Percentiles rank a stretch among this genome's conserved stretches.
phyloP scores from a whole-genome alignment of 2,797 vertebrate genomes.

The Pygocentrus nattereri region DNA sequence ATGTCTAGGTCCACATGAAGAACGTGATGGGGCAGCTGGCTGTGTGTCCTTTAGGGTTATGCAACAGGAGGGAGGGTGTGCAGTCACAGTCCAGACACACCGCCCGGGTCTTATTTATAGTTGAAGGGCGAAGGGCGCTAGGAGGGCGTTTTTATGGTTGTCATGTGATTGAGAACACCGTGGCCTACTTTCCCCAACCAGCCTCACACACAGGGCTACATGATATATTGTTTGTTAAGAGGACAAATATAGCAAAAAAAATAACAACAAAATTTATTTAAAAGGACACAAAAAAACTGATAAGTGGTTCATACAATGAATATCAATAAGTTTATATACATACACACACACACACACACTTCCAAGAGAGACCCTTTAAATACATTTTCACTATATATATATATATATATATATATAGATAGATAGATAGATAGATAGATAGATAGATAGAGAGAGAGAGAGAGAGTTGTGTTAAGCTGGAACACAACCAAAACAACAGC shows the following conservation, averaged over 20 bases:
- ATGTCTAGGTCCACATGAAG: conserved; percentile 16
- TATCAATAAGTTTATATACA: too few relatives aligned
- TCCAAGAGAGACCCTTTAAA: too few relatives aligned
- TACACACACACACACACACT: too few relatives aligned
- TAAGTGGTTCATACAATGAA: too few relatives aligned
- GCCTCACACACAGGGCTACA: not conserved
- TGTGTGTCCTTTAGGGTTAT: conserved; percentile 59
- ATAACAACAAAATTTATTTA: too few relatives aligned
- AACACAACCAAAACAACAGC: too few relatives aligned
- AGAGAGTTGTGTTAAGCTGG: too few relatives aligned
- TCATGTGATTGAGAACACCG: conserved; percentile 47
- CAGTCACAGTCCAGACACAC: conserved; percentile 60
- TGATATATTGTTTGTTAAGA: not conserved
- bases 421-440: too few relatives aligned
- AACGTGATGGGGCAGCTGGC: conserved; percentile 29
- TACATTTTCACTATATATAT: too few relatives aligned
- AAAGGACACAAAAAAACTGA: too few relatives aligned
- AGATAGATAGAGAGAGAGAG: too few relatives aligned
- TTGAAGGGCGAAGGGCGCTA: conserved; percentile 53
- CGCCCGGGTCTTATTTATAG: conserved; percentile 70
- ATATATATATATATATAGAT: too few relatives aligned
- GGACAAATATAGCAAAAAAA: not conserved
- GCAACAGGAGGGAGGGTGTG: conserved; percentile 69
- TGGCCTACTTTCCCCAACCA: conserved; percentile 16
- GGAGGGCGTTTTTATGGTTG: conserved; percentile 5